Base-by-base conservation (phyloP, 2,113 vertebrate species). In the Empidonax traillii region DNA sequence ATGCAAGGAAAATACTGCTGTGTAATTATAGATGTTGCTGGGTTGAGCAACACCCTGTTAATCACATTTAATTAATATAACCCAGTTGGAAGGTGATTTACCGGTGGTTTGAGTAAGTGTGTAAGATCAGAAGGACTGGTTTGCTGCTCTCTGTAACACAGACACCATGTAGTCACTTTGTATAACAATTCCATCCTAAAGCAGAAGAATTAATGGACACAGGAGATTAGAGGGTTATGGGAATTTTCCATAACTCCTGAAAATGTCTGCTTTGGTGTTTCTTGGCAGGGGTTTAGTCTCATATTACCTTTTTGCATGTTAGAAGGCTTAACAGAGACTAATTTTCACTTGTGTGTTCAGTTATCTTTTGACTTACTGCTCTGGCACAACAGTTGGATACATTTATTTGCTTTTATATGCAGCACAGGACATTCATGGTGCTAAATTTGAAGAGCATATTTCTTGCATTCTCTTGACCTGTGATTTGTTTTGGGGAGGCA, bases 61-160 rank as follows among this genome's bases (percentile, higher is more conserved):
- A 86, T 97, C 43, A 37, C 33, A 56, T 55, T 67, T 90, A 79
- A 96, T 92, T 94, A 92, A 83, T 71, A 67, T 46, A 87, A 92
- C 69, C 63, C 66, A 46, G 10, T 85, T 94, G 83, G 23, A 47
- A 77, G 43, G 25, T 87, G 68, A 35, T 80, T 69, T 89, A 31
- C 37, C 35, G 63, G 23, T 90, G 44, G 28, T 85, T 91, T 91
- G 66, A 77, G 6, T 68, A 74, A 51, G 20, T 28, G 21, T 52
- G 6, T 71, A 39, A 78, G 52, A 61, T 95, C 35, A 67, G 74
- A 41, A 94, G 44, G 37, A 65, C 76, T 74, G 75, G 4, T 71
- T 87, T 92, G 78, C 12, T 67, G 5, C 16, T 67, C 20, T 76
- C 18, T 69, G 0, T 63, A 39, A 24, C 25, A 81, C 31, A 31